Base-by-base conservation (phyloP, 2,113 vertebrate genomes). In the Peucedramus taeniatus region DNA sequence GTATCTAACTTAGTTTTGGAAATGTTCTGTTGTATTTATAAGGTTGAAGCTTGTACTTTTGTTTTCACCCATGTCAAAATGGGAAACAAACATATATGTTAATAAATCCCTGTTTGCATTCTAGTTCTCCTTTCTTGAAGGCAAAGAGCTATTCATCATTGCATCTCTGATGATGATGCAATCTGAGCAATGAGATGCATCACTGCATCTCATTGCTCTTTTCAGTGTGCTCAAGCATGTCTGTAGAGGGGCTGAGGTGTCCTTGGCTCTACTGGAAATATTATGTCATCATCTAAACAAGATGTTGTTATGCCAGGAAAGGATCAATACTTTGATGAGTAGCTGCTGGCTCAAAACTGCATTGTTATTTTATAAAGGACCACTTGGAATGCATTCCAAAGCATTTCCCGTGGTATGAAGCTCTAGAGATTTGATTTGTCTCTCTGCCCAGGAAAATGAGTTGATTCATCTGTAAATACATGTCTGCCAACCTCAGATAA, bases 261-360 rank as follows among this genome's bases (percentile, higher is more conserved):
- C 78, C 68, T 91, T 91, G 75, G 54, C 70, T 93, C 40, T 71
- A 21, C 59, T 89, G 57, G 50, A 79, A 95, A 84, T 18, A 27
- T 66, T 53, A 70, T 85, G 63, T 80, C 83, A 59, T 90, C 60
- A 47, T 74, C 76, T 83, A 85, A 92, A 47, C 51, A 87, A 92
- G 94, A 47, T 47, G 8, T 40, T 88, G n/a, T 74, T 79, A 61
- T 44, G 86, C 93, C 83, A 89, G 56, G 56, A 89, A 90, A 92
- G 77, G 86, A 95, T 94, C 95, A 50, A 75, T 95, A 87, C 56
- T 74, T 89, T 87, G 76, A 87, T 78, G 79, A 90, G 85, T 42
- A 93, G 42, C 35, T 87, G 65, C 74, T 90, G 71, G 56, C 90
- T 94, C 79, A 83, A 92, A 94, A 42, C 64, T 51, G 33, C 1